phyloP scores from a whole-genome alignment of 2,113 vertebrate species.

The sheep (Ovis aries) region ARS-UI_Ramb_v3.0 NC_056068.1:52863501-52864000 shows the following conservation, averaged over 20 bases:
- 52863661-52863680: background rate
- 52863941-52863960: background rate
- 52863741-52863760: background rate
- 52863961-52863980: background rate
- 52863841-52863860: background rate
- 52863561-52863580: background rate
- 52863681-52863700: background rate
- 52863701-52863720: background rate
- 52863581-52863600: background rate
- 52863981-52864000: background rate
- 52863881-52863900: background rate
- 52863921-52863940: background rate
- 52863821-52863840: background rate
- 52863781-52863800: background rate
- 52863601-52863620: background rate
- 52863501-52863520: background rate
- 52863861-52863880: background rate
- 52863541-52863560: background rate
- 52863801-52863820: background rate
- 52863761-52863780: background rate
- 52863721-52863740: background rate
- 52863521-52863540: background rate
- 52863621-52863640: background rate
- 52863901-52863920: background rate
- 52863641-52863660: background rate